Base-by-base conservation (phyloP, 2,113 vertebrate genomes). In the Microtus richardsoni region DNA sequence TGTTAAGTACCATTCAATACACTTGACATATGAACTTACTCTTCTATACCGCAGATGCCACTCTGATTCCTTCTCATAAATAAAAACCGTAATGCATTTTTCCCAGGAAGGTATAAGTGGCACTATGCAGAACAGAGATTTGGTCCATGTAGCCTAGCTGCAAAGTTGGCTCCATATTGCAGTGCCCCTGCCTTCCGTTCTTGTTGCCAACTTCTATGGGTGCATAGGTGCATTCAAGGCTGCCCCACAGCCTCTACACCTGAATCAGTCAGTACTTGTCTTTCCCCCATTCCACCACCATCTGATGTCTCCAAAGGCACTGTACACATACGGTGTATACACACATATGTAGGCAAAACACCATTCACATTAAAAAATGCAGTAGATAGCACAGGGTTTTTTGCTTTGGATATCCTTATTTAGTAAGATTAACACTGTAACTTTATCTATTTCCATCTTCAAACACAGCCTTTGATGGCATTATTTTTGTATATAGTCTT, bases 361-460 rank as follows among this genome's bases (percentile, higher is more conserved):
- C 52, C 33, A 58, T 24, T 13, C 21, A 21, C 52, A 58, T n/a
- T 5, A 93, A 91, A 84, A 62, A 17, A 94, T 70, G 88, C 80
- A 91, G 44, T 28, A 90, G 44, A 19, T 13, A 92, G 85, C 8
- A 12, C 8, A 12, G 14, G 70, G 90, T 89, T 71, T 41, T 52
- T 82, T 33, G 66, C 77, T 90, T 41, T 21, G 7, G 60, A 80
- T 91, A 74, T 84, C 54, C 36, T 95, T 36, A 52, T 68, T 95
- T 78, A 90, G 39, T 33, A 89, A 94, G 95, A 83, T 54, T 36
- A 83, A 92, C 90, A 74, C 8, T 62, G 13, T 41, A 91, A 60
- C 78, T 95, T 87, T n/a, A 79, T 52, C 58, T 80, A 33, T 44
- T 17, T 89, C n/a, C 90, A 71, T 52, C 41, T 39, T 93, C 49